phyloP scores from a whole-genome alignment of 2,888 invertebrate genomes.

The Amblyteles armatorius region DNA sequence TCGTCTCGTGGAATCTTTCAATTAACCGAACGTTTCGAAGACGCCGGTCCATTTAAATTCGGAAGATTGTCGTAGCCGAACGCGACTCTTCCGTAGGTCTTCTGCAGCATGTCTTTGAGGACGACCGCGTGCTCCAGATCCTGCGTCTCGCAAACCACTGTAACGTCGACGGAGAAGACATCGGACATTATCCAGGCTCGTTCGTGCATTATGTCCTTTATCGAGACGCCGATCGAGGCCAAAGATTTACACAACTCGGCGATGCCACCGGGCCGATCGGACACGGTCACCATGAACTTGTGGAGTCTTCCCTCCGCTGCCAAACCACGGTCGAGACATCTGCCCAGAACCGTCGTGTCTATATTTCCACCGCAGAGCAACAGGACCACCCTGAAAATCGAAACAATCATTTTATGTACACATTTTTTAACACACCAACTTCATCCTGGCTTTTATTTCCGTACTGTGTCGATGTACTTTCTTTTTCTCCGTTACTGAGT shows the following conservation, averaged over 20 bases:
- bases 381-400: conserved; percentile 90
- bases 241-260: conserved; percentile 93
- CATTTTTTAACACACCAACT: too few relatives aligned
- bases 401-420: neutral
- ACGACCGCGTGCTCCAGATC: conserved; percentile 91
- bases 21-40: neutral
- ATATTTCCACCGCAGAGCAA: conserved; percentile 96
- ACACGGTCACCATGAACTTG: conserved; percentile 92
- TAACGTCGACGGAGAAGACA: conserved; percentile 93
- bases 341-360: conserved; percentile 95
- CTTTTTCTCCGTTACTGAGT: neutral
- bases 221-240: conserved; percentile 92
- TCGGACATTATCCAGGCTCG: conserved; percentile 97
- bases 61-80: conserved; percentile 80
- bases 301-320: conserved; percentile 93
- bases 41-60: neutral
- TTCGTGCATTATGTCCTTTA: conserved; percentile 98
- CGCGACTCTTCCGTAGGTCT: conserved; percentile 86
- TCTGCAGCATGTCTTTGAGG: conserved; percentile 86
- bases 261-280: conserved; percentile 95
- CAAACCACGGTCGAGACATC: conserved; percentile 94
- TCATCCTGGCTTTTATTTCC: neutral
- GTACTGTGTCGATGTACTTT: too few relatives aligned
- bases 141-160: conserved; percentile 95
- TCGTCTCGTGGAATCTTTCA: neutral